Conservation (phyloP, 2,888 invertebrate genomes). For the Watsonalla cultraria region DNA sequence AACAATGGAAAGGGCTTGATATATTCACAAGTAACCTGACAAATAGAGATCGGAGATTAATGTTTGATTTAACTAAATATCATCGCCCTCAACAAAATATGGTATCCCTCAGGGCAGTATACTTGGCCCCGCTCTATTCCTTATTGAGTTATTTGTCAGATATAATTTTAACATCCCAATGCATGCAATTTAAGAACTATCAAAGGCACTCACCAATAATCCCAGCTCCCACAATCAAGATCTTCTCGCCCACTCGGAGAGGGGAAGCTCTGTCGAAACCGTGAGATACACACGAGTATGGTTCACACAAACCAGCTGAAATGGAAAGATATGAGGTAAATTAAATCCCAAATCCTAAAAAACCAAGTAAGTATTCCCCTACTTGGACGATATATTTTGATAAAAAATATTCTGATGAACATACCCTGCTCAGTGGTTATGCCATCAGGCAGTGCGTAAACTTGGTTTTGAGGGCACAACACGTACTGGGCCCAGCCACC, state of each 20-base stretch:
- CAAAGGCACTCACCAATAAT: conserved; percentile 78
- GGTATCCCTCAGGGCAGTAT: too few species aligned
- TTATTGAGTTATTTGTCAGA: too few species aligned
- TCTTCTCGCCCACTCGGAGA: conserved; percentile 78
- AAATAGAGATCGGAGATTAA: too few species aligned
- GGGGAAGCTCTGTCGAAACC: conserved; percentile 82
- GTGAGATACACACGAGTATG: conserved; percentile 84
- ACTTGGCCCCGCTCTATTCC: too few species aligned
- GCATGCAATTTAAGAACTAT: not conserved
- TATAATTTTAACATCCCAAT: too few species aligned
- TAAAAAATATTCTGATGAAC: conserved; percentile 14
- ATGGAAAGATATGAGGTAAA: conserved; percentile 3
- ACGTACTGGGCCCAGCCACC: conserved; percentile 85
- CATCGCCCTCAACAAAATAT: too few species aligned
- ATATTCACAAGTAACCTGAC: too few species aligned
- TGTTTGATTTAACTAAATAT: too few species aligned
- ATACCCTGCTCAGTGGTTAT: conserved; percentile 81
- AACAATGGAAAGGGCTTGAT: too few species aligned
- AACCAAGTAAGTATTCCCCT: too few species aligned
- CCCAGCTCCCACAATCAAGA: conserved; percentile 84
- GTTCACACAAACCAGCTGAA: conserved; percentile 82
- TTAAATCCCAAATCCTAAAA: too few species aligned
- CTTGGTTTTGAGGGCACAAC: conserved; percentile 79
- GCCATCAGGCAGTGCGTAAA: conserved; percentile 75
- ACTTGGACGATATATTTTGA: too few species aligned